phyloP scores from a whole-genome alignment of 2,888 invertebrate species.

The Tanypteryx hageni region DNA sequence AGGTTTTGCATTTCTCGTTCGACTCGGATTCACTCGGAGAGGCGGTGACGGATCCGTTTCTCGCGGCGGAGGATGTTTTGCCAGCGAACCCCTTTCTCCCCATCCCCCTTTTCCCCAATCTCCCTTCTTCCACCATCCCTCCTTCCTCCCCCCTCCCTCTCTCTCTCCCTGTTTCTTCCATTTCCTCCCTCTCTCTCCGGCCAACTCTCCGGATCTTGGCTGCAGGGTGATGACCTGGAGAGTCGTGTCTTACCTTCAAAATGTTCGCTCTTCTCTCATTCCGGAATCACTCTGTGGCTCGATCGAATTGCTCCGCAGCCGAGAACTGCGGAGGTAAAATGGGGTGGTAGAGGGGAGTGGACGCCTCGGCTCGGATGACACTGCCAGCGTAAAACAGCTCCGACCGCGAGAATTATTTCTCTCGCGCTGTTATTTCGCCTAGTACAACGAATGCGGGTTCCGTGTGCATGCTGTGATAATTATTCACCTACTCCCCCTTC shows the following conservation, averaged over 20 bases:
- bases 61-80: neutral
- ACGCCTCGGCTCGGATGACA: too few relatives aligned
- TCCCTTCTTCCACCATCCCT: neutral
- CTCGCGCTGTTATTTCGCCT: too few relatives aligned
- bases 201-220: neutral
- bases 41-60: too few relatives aligned
- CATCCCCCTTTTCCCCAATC: neutral
- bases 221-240: neutral
- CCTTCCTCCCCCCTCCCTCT: neutral
- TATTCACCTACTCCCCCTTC: too few relatives aligned
- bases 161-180: neutral
- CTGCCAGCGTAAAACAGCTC: too few relatives aligned
- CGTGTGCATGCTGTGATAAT: too few relatives aligned
- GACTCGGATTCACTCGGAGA: too few relatives aligned
- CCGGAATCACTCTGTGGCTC: neutral
- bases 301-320: neutral
- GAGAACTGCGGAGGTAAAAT: too few relatives aligned
- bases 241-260: conserved; percentile 7
- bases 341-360: too few relatives aligned
- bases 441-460: too few relatives aligned
- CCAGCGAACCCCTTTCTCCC: neutral
- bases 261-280: neutral
- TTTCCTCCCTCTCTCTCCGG: neutral
- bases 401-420: too few relatives aligned
- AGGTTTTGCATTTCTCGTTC: too few relatives aligned